Base-by-base conservation (phyloP, 2,797 vertebrate species). In the Notamacropus eugenii region DNA sequence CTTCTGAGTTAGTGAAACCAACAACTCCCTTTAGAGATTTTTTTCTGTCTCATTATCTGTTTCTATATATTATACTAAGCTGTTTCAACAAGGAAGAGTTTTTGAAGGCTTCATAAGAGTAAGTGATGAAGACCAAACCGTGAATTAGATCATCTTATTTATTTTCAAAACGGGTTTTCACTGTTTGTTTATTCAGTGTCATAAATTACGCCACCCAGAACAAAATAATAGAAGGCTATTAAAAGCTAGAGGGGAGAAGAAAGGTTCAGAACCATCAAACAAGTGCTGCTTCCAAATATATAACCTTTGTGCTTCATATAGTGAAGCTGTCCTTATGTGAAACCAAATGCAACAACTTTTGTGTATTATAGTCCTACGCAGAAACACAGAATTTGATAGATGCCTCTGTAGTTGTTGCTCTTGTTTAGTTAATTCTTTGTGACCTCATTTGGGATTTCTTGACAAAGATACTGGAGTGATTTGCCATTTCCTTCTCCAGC, bases 21-120 rank as follows among this genome's bases (percentile, higher is more conserved):
- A 14, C 58, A 96, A 40, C 74, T 93, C 19, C n/a, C 93, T 93
- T 93, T 96, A 93, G 58, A 58, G 91, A 93, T 55, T 91, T 55
- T 54, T 55, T 40, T 27, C 13, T n/a, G 31, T 55, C 46, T 57
- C 55, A n/a, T 12, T 55, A 27, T 40, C 28, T 92, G 5, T 50
- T 56, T 10, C 54, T 92, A 10, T 58, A 13, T 16, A 50, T 58
- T 57, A 50, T 58, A 58, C 12, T 19, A 55, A 31, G 11, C 57
- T 82, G 8, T 12, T 82, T 46, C 19, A 22, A 40, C 19, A 46
- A 82, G 40, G n/a, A 24, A 74, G 19, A 40, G 67, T 82, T 82
- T 82, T 22, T 24, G 67, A 24, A 82, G 16, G n/a, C 67, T 82
- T 40, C 67, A 82, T 24, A 24, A 40, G 19, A 82, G 46, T 46